These are phyloP conservation scores for Troilus luridus DNA, from an alignment of 2,888 invertebrate genomes.

Conservation along the genomic window DNA sequence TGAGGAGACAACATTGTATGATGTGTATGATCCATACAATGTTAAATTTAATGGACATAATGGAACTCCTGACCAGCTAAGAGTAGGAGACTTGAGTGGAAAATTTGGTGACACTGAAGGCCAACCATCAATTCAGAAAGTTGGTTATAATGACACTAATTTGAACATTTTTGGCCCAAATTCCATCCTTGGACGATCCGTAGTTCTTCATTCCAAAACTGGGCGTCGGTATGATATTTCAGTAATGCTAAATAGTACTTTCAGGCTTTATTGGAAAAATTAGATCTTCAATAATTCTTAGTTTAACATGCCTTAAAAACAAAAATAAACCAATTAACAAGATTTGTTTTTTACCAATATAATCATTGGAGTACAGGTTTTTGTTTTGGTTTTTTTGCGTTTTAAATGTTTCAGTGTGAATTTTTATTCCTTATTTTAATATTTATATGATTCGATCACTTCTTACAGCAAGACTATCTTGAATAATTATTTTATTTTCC, in stretches of 20 bases:
- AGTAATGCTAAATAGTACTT: not conserved
- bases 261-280: not conserved
- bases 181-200: slow-evolving; percentile 88
- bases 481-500: not conserved
- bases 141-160: slow-evolving; percentile 83
- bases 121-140: slow-evolving; percentile 70
- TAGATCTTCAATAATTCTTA: too few relatives aligned
- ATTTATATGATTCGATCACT: too few relatives aligned
- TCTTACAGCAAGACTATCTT: too few relatives aligned
- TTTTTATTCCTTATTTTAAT: too few relatives aligned
- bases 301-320: too few relatives aligned
- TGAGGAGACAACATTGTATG: slow-evolving; percentile 84
- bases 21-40: slow-evolving; percentile 88
- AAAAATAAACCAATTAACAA: too few relatives aligned
- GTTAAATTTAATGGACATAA: slow-evolving; percentile 68
- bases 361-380: too few relatives aligned
- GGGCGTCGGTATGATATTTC: slow-evolving; percentile 49
- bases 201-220: slow-evolving; percentile 78
- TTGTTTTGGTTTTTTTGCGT: too few relatives aligned
- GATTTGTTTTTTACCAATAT: too few relatives aligned
- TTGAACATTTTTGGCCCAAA: slow-evolving; percentile 85
- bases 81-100: slow-evolving; percentile 87
- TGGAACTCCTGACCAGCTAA: slow-evolving; percentile 89
- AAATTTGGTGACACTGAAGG: slow-evolving; percentile 87
- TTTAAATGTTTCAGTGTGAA: too few relatives aligned